These are phyloP conservation scores for Puma concolor DNA, from an alignment of 2,113 vertebrate species.

Conservation along the genomic window DNA sequence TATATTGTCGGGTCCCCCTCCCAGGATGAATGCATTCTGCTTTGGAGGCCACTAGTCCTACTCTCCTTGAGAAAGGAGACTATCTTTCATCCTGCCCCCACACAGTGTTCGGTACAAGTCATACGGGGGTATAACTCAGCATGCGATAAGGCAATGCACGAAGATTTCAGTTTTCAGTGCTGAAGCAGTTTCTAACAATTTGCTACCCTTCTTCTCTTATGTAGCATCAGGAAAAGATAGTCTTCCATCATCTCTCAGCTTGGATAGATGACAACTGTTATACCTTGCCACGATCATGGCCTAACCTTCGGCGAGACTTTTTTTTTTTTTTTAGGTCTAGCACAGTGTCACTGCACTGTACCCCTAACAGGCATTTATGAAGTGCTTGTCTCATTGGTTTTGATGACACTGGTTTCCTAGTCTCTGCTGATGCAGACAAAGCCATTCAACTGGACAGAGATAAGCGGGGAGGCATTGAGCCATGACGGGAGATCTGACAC, in stretches of 20 bases:
- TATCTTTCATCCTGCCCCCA: not conserved
- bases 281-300: not conserved
- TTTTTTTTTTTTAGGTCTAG: not conserved
- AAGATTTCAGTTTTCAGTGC: slow-evolving; percentile 28
- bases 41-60: not conserved
- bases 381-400: slow-evolving; percentile 49
- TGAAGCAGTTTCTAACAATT: slow-evolving; percentile 39
- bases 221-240: not conserved
- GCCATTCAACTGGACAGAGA: slow-evolving; percentile 47
- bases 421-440: slow-evolving; percentile 61
- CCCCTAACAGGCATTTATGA: not conserved
- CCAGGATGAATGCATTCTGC: not conserved
- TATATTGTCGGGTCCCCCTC: not conserved
- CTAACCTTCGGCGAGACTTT: not conserved
- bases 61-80: not conserved
- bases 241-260: not conserved
- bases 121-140: not conserved
- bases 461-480: slow-evolving; percentile 57
- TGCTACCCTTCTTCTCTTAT: not conserved
- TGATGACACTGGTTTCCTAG: not conserved
- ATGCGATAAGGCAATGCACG: not conserved
- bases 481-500: slow-evolving; percentile 37
- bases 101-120: not conserved
- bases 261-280: not conserved
- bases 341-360: not conserved